Base-by-base conservation (phyloP, 2,888 invertebrate species). In the Vannuccia rotundouncinata region DNA sequence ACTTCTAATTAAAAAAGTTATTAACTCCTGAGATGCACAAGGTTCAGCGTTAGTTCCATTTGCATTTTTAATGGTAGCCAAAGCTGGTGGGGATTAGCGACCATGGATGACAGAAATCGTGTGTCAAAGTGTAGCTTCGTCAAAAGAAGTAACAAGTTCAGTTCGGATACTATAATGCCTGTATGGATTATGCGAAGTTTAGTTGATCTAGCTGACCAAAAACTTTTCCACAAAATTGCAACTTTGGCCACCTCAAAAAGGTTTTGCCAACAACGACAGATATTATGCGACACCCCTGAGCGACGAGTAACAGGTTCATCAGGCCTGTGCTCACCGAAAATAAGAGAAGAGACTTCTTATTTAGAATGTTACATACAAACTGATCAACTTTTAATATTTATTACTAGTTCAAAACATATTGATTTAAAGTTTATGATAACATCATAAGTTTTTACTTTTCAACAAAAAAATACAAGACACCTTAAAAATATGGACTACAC, bases 361-460 rank as follows among this genome's bases (percentile, higher is more conserved):
- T 66, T 66, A 66, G 66, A 66, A 66, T 66, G 66, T 66, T 66
- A 66, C 66, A 66, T 66, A 66, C 13, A 66, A 27, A n/a, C 66
- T 66, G 66, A 66, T 66, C 66, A 22, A 66, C 66, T 66, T 66
- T 66, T 66, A 22, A n/a, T 66, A n/a, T 66, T n/a, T 5, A 66
- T 66, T n/a, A 17, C 25, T 66, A 66, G 10, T 66, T 22, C 2
- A 66, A 66, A 66, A 22, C 25, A 66, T 27, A 17, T 66, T 66
- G 10, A n/a, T n/a, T n/a, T n/a, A n/a, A n/a, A n/a, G n/a, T n/a
- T n/a, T n/a, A n/a, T n/a, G n/a, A n/a, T n/a, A n/a, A n/a, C n/a
- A n/a, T n/a, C n/a, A n/a, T n/a, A n/a, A n/a, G n/a, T n/a, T n/a
- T n/a, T n/a, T n/a, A n/a, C n/a, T n/a, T n/a, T n/a, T n/a, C n/a